These are phyloP conservation scores for Melanotaenia nigrans DNA, from an alignment of 2,797 vertebrate genomes.

Conservation along the genomic window DNA sequence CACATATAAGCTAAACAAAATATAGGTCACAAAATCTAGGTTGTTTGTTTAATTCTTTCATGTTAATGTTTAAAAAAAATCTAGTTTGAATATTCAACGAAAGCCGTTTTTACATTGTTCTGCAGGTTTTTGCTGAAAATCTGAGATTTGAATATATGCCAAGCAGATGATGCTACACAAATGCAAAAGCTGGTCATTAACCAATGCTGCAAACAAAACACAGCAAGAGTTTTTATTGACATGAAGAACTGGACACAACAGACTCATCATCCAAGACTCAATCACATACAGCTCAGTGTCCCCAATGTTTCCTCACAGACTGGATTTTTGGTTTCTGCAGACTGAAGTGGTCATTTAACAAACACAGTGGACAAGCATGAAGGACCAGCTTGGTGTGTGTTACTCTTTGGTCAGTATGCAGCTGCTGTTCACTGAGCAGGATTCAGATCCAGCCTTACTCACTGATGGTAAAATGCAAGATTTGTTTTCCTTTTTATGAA, in stretches of 20 bases:
- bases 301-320: neutral
- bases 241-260: neutral
- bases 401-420: neutral
- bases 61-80: neutral
- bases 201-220: neutral
- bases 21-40: neutral
- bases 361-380: neutral
- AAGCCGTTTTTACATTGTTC: neutral
- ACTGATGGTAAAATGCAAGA: too few species aligned
- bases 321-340: neutral
- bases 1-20: neutral
- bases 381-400: neutral
- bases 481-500: neutral
- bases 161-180: neutral
- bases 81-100: neutral
- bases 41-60: neutral
- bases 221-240: neutral
- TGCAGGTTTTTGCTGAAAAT: neutral
- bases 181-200: neutral
- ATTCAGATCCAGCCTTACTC: too few species aligned
- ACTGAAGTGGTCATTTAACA: neutral
- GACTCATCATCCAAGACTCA: neutral
- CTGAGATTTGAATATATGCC: neutral
- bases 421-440: neutral
- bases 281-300: neutral